These are phyloP conservation scores for Polymixis lichenea DNA, from an alignment of 2,888 invertebrate genomes.

Conservation along the genomic window DNA sequence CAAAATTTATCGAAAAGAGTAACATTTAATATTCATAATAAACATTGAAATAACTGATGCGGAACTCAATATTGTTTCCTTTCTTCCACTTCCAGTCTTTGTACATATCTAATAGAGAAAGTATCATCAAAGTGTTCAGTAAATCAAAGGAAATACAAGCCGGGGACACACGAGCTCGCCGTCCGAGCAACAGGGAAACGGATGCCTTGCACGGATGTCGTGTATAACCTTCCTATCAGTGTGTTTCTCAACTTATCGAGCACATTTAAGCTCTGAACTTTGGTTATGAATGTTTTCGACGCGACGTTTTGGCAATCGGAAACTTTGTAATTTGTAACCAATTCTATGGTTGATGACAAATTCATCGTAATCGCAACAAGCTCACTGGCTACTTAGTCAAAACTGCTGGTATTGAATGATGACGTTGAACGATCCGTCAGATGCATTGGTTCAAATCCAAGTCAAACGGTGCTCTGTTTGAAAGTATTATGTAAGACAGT, in stretches of 20 bases:
- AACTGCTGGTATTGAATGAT: no score
- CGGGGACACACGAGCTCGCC: slow-evolving; percentile 50
- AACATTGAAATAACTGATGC: slow-evolving; percentile 28
- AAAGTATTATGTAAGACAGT: neutral
- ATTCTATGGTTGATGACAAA: no score
- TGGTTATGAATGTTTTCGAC: slow-evolving; percentile 34
- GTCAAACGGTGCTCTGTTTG: no score
- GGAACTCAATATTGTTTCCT: slow-evolving; percentile 36
- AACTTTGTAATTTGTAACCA: no score
- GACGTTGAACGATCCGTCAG: no score
- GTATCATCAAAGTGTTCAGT: slow-evolving; percentile 58
- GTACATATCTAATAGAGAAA: slow-evolving; percentile 45
- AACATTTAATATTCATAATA: slow-evolving; percentile 22
- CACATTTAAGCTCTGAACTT: slow-evolving; percentile 40
- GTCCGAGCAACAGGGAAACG: slow-evolving; percentile 44
- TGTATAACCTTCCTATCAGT: slow-evolving; percentile 28
- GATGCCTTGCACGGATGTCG: slow-evolving; percentile 59
- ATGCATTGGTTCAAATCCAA: neutral
- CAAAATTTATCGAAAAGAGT: slow-evolving; percentile 5
- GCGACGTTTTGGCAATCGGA: neutral
- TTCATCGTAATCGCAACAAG: no score
- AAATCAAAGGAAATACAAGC: slow-evolving; percentile 64
- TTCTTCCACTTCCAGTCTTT: slow-evolving; percentile 20
- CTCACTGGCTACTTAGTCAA: no score
- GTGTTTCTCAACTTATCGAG: slow-evolving; percentile 37